Conservation (phyloP, 2,888 invertebrate species). For the Nemapogon koenigi region DNA sequence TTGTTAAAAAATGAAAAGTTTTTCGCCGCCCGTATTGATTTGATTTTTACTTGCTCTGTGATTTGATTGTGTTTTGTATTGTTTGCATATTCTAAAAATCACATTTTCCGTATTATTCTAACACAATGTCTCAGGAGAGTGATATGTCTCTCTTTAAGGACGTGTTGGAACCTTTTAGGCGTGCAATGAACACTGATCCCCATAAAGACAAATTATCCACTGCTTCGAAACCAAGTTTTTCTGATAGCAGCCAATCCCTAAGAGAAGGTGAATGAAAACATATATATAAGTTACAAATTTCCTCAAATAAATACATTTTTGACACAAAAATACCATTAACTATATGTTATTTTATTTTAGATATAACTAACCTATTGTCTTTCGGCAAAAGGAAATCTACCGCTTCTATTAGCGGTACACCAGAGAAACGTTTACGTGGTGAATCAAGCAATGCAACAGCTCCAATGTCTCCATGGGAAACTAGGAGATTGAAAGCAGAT, state of each 20-base stretch:
- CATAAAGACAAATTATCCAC: constrained; percentile 54
- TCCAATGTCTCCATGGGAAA: constrained; percentile 70
- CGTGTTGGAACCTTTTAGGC: constrained; percentile 52
- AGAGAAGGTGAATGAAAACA: constrained; percentile 37
- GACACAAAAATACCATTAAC: too few relatives aligned
- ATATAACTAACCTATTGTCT: constrained; percentile 34
- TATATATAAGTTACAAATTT: too few relatives aligned
- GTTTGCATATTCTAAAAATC: too few relatives aligned
- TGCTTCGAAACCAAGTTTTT: constrained; percentile 50
- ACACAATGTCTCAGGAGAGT: constrained; percentile 45
- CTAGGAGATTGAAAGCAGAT: constrained; percentile 68
- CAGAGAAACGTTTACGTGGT: constrained; percentile 41
- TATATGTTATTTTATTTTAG: constrained; percentile 20
- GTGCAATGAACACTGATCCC: constrained; percentile 51
- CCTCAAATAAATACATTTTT: too few relatives aligned
- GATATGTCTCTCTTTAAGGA: constrained; percentile 54
- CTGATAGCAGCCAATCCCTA: constrained; percentile 47
- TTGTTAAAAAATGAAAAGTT: too few relatives aligned
- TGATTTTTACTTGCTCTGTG: too few relatives aligned
- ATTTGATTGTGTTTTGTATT: too few relatives aligned
- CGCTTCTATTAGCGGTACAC: constrained; percentile 31
- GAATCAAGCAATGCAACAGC: constrained; percentile 31
- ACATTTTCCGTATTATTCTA: too few relatives aligned
- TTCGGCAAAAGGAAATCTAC: constrained; percentile 45
- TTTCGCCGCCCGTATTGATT: too few relatives aligned